Evolutionary conservation across 2,888 invertebrate species (phyloP).

Genomic region (Diarsia rubi): DNA sequence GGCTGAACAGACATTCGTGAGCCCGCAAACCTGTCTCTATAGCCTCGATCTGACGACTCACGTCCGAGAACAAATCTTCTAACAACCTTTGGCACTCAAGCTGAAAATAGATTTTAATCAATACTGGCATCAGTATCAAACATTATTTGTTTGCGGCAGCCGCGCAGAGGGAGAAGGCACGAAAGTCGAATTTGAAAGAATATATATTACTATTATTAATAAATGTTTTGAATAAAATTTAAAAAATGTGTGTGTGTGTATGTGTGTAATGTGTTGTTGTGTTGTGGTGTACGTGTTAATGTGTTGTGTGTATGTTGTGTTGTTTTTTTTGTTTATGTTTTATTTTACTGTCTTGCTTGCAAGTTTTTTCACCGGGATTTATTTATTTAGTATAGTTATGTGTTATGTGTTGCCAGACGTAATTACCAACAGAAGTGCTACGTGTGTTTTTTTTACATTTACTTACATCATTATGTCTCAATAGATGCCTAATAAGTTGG

Average conservation of each 20-base stretch:
- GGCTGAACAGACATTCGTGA: conserved; percentile 97
- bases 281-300: no score
- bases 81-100: conserved; percentile 93
- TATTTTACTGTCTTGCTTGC: neutral
- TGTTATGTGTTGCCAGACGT: neutral
- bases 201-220: no score
- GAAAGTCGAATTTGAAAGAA: neutral
- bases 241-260: no score
- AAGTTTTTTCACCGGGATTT: neutral
- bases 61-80: conserved; percentile 95
- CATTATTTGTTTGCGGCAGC: neutral
- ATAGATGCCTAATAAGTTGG: conserved; percentile 94
- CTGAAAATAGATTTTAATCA: conserved; percentile 73
- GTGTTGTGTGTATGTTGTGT: no score
- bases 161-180: neutral
- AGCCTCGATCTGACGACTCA: conserved; percentile 94
- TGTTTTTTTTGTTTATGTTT: no score
- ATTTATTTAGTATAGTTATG: neutral
- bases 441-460: neutral
- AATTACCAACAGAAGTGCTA: neutral
- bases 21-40: conserved; percentile 94
- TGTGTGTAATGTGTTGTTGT: no score
- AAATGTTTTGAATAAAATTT: no score
- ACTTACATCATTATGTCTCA: conserved; percentile 92
- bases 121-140: neutral